Evolutionary conservation across 2,797 vertebrate species (phyloP), one percentile per base, ranked within the genome.

Genomic region (Naso thynnoides): DNA sequence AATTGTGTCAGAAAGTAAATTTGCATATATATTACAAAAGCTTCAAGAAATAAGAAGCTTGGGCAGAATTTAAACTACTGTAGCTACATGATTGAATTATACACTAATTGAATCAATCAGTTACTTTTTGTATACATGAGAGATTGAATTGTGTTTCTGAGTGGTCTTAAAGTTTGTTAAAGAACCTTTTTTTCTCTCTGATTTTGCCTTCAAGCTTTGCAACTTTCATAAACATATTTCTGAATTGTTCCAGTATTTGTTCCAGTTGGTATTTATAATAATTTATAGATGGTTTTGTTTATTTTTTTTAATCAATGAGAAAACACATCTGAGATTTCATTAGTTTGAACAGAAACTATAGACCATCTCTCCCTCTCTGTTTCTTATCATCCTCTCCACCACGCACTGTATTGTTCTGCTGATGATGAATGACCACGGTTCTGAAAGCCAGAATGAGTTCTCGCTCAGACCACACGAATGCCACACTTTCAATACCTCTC

Each of bases 401-500:
- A 73, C 64, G 24, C 77, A 64, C 71, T 82, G 76, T 81, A 91
- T 90, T 91, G 90, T 91, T 90, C 71, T 65, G 57, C 77, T 71
- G 84, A 84, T 93, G 92, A 93, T 92, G 76, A 91, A 93, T 89
- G 88, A 73, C 89, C 81, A 68, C 1, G 13, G 62, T 23, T 39
- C 59, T 70, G 66, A 67, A 77, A 90, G 85, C 87, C 88, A 88
- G 86, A 90, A 90, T 89, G 84, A 88, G 82, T 81, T 89, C 81
- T 84, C 10, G 45, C 78, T 26, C 74, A 83, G 89, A 92, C 91
- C 90, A 90, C 90, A 88, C 85, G 58, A 89, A 92, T 85, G 86
- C 83, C 81, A 89, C 88, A 78, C 88, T 90, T 87, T 89, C 89
- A 92, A 77, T 89, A 81, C 89, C 90, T 92, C 84, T 88, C 87